phyloP scores from a whole-genome alignment of 2,888 invertebrate genomes.

The Tiliacea citrago region DNA sequence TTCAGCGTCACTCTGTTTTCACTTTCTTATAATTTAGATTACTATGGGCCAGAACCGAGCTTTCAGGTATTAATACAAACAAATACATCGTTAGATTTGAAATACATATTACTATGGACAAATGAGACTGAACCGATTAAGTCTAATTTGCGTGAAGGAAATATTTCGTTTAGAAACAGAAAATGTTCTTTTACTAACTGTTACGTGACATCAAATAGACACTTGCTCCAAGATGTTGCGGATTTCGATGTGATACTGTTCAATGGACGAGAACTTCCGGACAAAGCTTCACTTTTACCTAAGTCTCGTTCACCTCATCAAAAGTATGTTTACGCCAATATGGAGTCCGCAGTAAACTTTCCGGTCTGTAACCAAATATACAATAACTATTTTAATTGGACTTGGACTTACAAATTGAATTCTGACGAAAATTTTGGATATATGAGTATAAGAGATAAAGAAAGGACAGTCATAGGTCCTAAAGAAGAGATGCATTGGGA shows the following conservation, averaged over 20 bases:
- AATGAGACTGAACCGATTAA: slow-evolving; percentile 69
- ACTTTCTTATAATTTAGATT: slow-evolving; percentile 27
- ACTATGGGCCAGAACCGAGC: slow-evolving; percentile 3
- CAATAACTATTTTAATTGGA: slow-evolving; percentile 78
- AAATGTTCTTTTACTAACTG: slow-evolving; percentile 78
- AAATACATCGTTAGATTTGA: slow-evolving; percentile 52
- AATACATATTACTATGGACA: slow-evolving; percentile 79
- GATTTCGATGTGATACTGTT: slow-evolving; percentile 79
- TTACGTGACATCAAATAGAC: slow-evolving; percentile 73
- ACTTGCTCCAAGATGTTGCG: slow-evolving; percentile 67
- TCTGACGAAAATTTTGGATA: slow-evolving; percentile 76
- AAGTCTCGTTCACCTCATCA: slow-evolving; percentile 66
- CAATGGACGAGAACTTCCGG: slow-evolving; percentile 72
- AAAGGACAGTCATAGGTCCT: slow-evolving; percentile 72
- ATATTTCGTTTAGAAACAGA: slow-evolving; percentile 71
- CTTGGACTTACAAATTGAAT: slow-evolving; percentile 78
- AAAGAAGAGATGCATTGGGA: slow-evolving; percentile 73
- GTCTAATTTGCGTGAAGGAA: slow-evolving; percentile 70
- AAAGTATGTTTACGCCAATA: slow-evolving; percentile 62
- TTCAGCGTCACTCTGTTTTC: slow-evolving; percentile 29
- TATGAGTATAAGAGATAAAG: slow-evolving; percentile 69
- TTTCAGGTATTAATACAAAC: neutral
- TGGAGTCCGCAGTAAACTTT: slow-evolving; percentile 75
- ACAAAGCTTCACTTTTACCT: slow-evolving; percentile 62
- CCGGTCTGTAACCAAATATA: slow-evolving; percentile 69